Evolutionary conservation across 2,888 invertebrate genomes (phyloP).

Genomic region (Caenorhabditis sulstoni): DNA sequence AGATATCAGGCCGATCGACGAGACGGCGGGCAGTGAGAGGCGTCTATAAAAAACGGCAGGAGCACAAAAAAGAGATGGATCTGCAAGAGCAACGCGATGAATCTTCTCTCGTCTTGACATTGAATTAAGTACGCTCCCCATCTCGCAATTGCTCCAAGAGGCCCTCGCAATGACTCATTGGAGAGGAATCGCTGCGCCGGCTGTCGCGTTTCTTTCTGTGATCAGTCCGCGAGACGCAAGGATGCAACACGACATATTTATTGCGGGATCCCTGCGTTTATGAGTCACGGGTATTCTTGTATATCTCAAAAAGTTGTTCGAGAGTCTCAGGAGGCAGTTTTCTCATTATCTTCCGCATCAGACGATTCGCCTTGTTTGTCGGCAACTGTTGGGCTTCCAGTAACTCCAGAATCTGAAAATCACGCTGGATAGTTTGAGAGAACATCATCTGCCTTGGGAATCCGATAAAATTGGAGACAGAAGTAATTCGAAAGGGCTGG

Average conservation of each 20-base stretch:
- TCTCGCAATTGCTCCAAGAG: constrained; percentile 38
- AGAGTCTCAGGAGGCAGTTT: constrained; percentile 46
- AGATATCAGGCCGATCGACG: constrained; percentile 31
- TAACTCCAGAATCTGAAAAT: constrained; percentile 56
- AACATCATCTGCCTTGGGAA: too few relatives aligned
- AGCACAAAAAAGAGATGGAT: constrained; percentile 45
- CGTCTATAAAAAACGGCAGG: constrained; percentile 50
- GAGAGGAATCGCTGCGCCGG: constrained; percentile 32
- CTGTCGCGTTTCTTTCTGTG: constrained; percentile 34
- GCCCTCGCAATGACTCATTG: constrained; percentile 38
- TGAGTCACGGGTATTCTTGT: constrained; percentile 47
- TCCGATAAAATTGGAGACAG: too few relatives aligned
- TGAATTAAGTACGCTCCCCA: constrained; percentile 47
- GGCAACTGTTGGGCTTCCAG: constrained; percentile 54
- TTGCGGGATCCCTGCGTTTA: constrained; percentile 2
- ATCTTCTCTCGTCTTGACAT: constrained; percentile 44
- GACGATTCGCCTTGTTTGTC: constrained; percentile 41
- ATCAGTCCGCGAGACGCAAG: constrained; percentile 14
- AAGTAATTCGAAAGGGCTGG: not conserved
- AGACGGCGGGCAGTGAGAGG: constrained; percentile 18
- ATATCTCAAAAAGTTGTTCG: constrained; percentile 53
- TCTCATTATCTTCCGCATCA: constrained; percentile 58
- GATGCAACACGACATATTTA: constrained; percentile 33
- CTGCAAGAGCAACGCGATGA: constrained; percentile 39
- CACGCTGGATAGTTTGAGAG: not conserved